phyloP scores from a whole-genome alignment of 1,140 invertebrate genomes.

The Papilio polyxenes region DNA sequence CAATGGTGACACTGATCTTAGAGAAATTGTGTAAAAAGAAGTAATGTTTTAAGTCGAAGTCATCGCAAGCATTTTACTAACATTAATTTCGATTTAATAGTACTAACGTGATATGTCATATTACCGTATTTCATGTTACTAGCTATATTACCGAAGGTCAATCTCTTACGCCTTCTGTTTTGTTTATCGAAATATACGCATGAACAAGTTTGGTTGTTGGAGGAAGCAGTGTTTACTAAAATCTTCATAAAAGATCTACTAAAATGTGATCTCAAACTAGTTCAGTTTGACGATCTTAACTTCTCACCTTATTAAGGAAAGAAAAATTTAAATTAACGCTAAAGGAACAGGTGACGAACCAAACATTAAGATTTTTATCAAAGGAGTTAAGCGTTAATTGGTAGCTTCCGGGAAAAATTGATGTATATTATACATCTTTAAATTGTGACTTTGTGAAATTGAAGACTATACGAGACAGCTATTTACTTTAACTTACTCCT shows the following conservation, averaged over 20 bases:
- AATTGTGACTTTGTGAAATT: neutral
- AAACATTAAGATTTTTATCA: constrained; percentile 18
- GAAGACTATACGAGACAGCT: neutral
- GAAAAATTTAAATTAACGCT: neutral
- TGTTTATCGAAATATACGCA: too few species aligned
- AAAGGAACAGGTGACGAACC: constrained; percentile 12
- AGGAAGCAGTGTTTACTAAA: neutral
- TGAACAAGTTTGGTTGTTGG: neutral
- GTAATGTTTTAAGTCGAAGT: neutral
- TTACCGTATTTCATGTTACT: too few species aligned
- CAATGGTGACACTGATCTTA: neutral
- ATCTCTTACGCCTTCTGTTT: too few species aligned
- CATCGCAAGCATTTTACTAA: neutral
- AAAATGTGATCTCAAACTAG: neutral
- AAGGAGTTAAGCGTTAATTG: neutral
- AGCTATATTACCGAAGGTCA: too few species aligned
- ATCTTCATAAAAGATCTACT: neutral
- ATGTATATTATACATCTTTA: neutral
- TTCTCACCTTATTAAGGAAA: neutral
- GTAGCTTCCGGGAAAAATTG: neutral
- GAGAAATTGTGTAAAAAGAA: neutral
- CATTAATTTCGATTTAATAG: neutral
- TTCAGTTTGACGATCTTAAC: neutral
- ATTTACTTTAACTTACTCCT: too few species aligned
- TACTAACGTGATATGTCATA: too few species aligned